phyloP scores from a whole-genome alignment of 2,113 vertebrate species.

The Macquaria ambigua region DNA sequence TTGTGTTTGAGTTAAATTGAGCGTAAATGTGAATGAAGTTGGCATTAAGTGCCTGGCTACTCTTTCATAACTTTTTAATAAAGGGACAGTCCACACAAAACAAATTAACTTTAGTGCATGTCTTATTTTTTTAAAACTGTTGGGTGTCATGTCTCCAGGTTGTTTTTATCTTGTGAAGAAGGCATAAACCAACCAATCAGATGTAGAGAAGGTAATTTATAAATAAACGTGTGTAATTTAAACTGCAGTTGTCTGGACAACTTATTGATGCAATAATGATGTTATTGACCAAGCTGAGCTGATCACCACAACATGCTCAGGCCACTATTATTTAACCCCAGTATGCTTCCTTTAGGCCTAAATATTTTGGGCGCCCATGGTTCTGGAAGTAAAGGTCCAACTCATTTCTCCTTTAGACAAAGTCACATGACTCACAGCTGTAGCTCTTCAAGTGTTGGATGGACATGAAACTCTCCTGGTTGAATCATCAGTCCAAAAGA shows the following conservation, averaged over 20 bases:
- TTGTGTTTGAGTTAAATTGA: background rate
- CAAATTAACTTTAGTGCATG: background rate
- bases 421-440: background rate
- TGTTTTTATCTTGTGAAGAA: slow-evolving; percentile 1
- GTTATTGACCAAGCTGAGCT: background rate
- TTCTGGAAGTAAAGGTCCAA: background rate
- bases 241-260: background rate
- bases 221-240: slow-evolving; percentile 18
- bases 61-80: slow-evolving; percentile 37
- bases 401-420: background rate
- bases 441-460: background rate
- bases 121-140: background rate
- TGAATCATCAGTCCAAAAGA: background rate
- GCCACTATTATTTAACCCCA: background rate
- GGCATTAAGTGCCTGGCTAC: background rate
- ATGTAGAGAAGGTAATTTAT: slow-evolving; percentile 5
- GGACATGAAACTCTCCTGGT: background rate
- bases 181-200: background rate
- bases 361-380: background rate
- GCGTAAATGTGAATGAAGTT: slow-evolving; percentile 15
- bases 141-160: background rate
- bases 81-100: slow-evolving; percentile 36
- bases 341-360: background rate
- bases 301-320: background rate
- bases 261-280: background rate